Evolutionary conservation across 2,113 vertebrate genomes (phyloP), one percentile per base, ranked within the genome.

Genomic region (Brachyhypopomus gauderio): DNA sequence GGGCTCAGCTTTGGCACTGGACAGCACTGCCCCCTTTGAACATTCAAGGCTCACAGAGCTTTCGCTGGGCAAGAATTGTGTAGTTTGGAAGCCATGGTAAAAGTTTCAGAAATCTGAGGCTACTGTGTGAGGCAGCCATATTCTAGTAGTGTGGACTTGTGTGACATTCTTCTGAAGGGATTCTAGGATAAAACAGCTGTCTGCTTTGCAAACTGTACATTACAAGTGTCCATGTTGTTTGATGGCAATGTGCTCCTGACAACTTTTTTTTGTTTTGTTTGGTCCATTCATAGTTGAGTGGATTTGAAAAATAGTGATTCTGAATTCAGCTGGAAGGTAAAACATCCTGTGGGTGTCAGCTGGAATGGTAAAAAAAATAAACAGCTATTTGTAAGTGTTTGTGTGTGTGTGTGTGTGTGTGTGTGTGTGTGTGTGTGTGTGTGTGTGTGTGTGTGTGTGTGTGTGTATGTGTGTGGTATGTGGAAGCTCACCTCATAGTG

Each of bases 81-180:
- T 22, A 78, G 22, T 48, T 52, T 71, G 19, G 25, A 45, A 78
- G 55, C 2, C n/a, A 62, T 20, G 56, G 41, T 58, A 56, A 72
- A 79, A 72, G 67, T 79, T n/a, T n/a, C 55, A 78, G 64, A 20
- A 56, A 70, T 64, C 56, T 70, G n/a, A 78, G 63, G 27, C 48
- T 48, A 58, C 58, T 78, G 48, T 45, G 19, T 78, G 27, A 78
- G 62, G 62, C 62, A 66, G 27, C 3, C 14, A n/a, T 27, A 9
- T 66, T 38, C 34, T 38, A 41, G 36, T 16, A 27, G 41, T 72
- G 38, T 58, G 59, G 19, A 45, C 66, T 41, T 12, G 7, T 45
- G 67, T 56, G 36, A 16, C 20, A 9, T 12, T n/a, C 36, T 20
- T 58, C 4, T 58, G 25, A 12, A 78, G 2, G 16, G 9, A 22